Evolutionary conservation across 2,888 invertebrate species (phyloP).

Genomic region (Bhutanitis thaidina): DNA sequence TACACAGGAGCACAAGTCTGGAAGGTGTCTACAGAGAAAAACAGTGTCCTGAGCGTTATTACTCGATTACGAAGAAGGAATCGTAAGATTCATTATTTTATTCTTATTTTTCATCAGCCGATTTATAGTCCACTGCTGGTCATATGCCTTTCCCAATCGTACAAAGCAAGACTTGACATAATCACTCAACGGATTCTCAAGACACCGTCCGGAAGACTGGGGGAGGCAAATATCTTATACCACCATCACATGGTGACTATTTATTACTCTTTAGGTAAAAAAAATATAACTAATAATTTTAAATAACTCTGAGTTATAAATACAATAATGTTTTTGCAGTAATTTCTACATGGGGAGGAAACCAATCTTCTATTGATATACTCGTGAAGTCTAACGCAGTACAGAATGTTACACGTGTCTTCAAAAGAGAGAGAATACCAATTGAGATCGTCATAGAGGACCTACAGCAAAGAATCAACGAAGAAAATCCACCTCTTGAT

Average conservation of each 20-base stretch:
- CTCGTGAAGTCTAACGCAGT: slow-evolving; percentile 84
- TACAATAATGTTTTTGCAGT: slow-evolving; percentile 61
- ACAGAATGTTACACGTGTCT: slow-evolving; percentile 80
- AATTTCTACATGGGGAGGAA: slow-evolving; percentile 84
- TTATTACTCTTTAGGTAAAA: too few species aligned
- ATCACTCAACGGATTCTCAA: too few species aligned
- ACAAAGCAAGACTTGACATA: too few species aligned
- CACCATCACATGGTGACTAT: too few species aligned
- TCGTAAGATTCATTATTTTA: slow-evolving; percentile 41
- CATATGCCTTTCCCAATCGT: too few species aligned
- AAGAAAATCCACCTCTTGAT: slow-evolving; percentile 87
- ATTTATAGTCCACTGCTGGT: too few species aligned
- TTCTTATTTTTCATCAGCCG: too few species aligned
- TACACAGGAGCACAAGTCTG: slow-evolving; percentile 90
- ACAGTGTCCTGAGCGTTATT: slow-evolving; percentile 57
- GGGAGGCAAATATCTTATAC: too few species aligned
- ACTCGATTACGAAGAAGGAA: slow-evolving; percentile 56
- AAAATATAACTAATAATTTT: too few species aligned
- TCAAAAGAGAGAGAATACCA: slow-evolving; percentile 82
- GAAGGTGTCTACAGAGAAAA: slow-evolving; percentile 80
- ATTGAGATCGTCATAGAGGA: slow-evolving; percentile 88
- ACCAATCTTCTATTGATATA: slow-evolving; percentile 82
- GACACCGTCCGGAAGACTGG: too few species aligned
- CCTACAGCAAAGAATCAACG: slow-evolving; percentile 87
- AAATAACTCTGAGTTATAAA: too few species aligned